Base-by-base conservation (phyloP, 2,113 vertebrate species). In the Myrmophylax atrothorax region DNA sequence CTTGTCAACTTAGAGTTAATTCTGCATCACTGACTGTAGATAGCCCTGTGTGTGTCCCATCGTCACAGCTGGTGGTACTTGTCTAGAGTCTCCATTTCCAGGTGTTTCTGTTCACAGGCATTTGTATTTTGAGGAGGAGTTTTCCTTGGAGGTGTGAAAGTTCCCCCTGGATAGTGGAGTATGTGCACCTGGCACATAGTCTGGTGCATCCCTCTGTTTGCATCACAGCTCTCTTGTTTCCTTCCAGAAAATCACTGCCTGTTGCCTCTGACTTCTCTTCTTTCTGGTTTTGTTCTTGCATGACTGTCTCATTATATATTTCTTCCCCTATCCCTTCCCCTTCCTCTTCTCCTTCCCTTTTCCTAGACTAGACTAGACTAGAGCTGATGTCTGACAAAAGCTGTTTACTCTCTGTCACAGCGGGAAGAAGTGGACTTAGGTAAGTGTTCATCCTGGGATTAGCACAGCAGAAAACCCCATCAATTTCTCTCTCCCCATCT, bases 131-230 rank as follows among this genome's bases (percentile, higher is more conserved):
- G 14, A 79, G 29, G 42, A 33, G 59, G 16, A 91, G 18, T 76
- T 93, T 91, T 96, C 26, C 66, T 76, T 35, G 42, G 46, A 80
- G 40, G 53, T 86, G 49, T 68, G 60, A 76, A 68, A 84, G 29
- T 46, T 87, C 14, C 35, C 40, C 81, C 56, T 79, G 64, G 63
- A 68, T 8, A 44, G 19, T 56, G 29, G 46, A 72, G 75, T 85
- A 63, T 6, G 33, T 60, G 35, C 14, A 50, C 16, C 31, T 72
- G n/a, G 37, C 40, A 69, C 9, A 7, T 29, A 63, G 58, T 67
- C 46, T 75, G 33, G 31, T 72, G 23, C 3, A 0, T 53, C 44
- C 17, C 37, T 77, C 59, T 6, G 3, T 95, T 82, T 89, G 66
- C 58, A 89, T 67, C 73, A 88, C 12, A 2, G 23, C 58, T 68